Conservation (phyloP, 2,888 invertebrate species). For the Herminia tarsipennalis region DNA sequence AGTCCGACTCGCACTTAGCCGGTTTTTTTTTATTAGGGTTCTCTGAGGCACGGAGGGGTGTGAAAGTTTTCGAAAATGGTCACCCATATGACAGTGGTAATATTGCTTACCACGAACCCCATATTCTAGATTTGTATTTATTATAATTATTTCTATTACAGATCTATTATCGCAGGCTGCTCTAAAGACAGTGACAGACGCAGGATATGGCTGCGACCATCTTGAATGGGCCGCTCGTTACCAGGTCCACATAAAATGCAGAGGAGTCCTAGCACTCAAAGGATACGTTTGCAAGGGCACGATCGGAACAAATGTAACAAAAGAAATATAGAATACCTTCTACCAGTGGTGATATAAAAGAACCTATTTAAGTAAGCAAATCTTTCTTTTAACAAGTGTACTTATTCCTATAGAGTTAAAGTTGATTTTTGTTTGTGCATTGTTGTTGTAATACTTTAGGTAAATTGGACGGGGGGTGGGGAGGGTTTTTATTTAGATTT, state of each 20-base stretch:
- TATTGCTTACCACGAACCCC: too few relatives aligned
- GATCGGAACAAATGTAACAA: conserved; percentile 52
- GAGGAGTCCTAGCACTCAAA: conserved; percentile 96
- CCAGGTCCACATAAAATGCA: conserved; percentile 95
- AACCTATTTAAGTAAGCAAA: conserved; percentile 9
- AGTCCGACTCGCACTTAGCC: too few relatives aligned
- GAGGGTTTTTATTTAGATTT: not conserved
- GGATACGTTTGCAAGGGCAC: conserved; percentile 90
- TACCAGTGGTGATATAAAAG: conserved; percentile 3
- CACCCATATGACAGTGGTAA: too few relatives aligned
- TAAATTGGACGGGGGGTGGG: not conserved
- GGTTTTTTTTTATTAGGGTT: too few relatives aligned
- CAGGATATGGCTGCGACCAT: conserved; percentile 68
- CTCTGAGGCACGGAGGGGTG: too few relatives aligned
- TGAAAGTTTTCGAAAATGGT: too few relatives aligned
- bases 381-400: conserved; percentile 6
- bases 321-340: conserved; percentile 13
- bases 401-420: conserved; percentile 6
- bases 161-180: conserved; percentile 80
- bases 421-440: not conserved
- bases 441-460: not conserved
- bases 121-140: not conserved
- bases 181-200: conserved; percentile 84
- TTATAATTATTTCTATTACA: conserved; percentile 48
- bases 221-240: conserved; percentile 94